phyloP scores from a whole-genome alignment of 2,113 vertebrate species.

The Ascaphus truei region DNA sequence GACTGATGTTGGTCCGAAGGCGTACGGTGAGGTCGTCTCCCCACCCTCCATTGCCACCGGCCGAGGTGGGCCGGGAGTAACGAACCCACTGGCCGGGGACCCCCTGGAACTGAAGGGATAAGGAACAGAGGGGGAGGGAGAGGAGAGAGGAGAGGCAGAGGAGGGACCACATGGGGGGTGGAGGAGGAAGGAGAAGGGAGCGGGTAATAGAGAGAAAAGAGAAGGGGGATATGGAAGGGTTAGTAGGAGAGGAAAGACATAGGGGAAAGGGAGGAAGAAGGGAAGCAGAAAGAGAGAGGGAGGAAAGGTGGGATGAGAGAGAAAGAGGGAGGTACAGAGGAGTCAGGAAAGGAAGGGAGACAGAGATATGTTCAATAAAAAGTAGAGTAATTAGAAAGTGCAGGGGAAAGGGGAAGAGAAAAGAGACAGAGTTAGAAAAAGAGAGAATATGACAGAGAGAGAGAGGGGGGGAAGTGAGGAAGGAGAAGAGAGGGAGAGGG shows the following conservation, averaged over 20 bases:
- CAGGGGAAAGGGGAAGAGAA: background rate
- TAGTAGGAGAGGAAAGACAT: background rate
- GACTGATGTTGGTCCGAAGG: conserved; percentile 80
- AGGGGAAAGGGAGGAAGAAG: background rate
- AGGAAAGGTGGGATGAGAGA: too few species aligned
- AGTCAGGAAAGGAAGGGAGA: too few species aligned
- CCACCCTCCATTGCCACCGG: conserved; percentile 49
- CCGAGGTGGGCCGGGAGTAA: conserved; percentile 82
- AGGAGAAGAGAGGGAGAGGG: background rate
- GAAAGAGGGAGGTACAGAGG: background rate
- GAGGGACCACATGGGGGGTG: background rate
- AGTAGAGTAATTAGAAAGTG: background rate
- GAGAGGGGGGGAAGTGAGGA: background rate
- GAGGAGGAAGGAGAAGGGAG: background rate
- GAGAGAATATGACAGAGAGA: background rate
- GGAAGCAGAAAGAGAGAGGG: background rate
- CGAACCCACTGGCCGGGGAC: conserved; percentile 89
- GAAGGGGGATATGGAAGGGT: background rate
- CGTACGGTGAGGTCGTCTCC: conserved; percentile 86
- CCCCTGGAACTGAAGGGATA: conserved; percentile 80
- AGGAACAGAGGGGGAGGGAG: conserved; percentile 16
- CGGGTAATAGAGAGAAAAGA: background rate
- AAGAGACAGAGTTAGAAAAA: background rate
- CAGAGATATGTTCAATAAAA: too few species aligned
- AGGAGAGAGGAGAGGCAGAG: conserved; percentile 14